Base-by-base conservation (phyloP, 2,113 vertebrate species). In the Falcunculus frontatus region DNA sequence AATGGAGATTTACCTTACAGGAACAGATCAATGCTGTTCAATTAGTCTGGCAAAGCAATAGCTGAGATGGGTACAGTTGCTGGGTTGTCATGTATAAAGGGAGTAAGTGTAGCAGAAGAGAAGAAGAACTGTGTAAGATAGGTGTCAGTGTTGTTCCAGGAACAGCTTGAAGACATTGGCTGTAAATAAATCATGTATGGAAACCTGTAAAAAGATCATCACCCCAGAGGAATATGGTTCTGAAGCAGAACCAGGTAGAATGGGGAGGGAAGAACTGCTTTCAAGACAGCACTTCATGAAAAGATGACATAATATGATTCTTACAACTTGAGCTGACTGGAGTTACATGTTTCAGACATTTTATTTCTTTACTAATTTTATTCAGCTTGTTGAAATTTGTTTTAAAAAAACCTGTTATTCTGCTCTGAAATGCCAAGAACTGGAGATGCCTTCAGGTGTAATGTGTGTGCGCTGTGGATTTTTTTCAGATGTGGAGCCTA, bases 401-500 rank as follows among this genome's bases (percentile, higher is more conserved):
- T 94, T 63, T 7, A 0, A 0, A 13, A 42, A 76, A 78, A 20
- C 0, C 6, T n/a, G 5, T 19, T 57, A 11, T 33, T 88, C 19
- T 73, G n/a, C 44, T 88, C 19, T 76, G 62, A 84, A 89, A 73
- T 95, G 19, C 32, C 8, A 63, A 17, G 25, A 78, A 15, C 18
- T 59, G 30, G 49, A 49, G 12, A 37, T 53, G 14, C 19, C 73
- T 79, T 44, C 49, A 64, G 9, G 9, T 84, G 9, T 82, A 15
- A 8, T 41, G 3, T 68, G 21, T 33, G 8, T 30, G 15, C 0
- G 0, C 10, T 60, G 6, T 70, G 44, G 16, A n/a, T 16, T 60
- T 89, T 87, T 92, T 76, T 65, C 42, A 56, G 7, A 37, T n/a
- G 6, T n/a, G 32, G 22, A 95, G 7, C 44, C 64, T 75, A 44